Base-by-base conservation (phyloP, 2,888 invertebrate species). In the Malacosoma neustria region DNA sequence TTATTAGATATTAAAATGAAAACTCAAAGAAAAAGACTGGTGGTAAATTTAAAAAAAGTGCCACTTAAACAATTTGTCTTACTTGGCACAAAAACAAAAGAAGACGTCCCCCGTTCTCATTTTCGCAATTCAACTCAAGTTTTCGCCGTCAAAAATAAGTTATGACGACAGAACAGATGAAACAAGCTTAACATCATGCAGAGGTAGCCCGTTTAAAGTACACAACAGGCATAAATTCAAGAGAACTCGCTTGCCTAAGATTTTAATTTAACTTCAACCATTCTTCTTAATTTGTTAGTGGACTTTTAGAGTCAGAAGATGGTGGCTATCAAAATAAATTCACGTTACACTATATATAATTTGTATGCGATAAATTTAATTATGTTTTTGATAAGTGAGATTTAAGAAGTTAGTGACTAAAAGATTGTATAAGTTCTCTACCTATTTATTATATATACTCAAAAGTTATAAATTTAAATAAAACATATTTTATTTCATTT, bases 191-290 rank as follows among this genome's bases (percentile, higher is more conserved):
- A 22, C 22, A 22, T 22, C 22, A 22, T 22, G 22, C 22, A 22
- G 22, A 22, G 9, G 22, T 22, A 22, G 22, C 22, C 22, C 22
- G 22, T 22, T 22, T 39, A 48, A 55, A 61, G 56, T 51, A 66
- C 57, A 74, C 64, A 79, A 80, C 72, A 71, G 54, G 64, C 72
- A 73, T 80, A 81, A 79, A 80, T 77, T 71, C 59, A 46, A 50
- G 44, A 48, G 46, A 45, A 47, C 55, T 39, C 47, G 50, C 49
- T 49, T 55, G 49, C 53, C 62, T 61, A 71, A 76, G 75, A 72
- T 80, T 82, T 82, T 82, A 82, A 82, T 82, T 82, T 81, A 82
- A 82, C 70, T 82, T 82, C 37, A 51, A 49, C 72, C 76, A 79
- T 82, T 77, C 62, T 72, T 82, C 79, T 81, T 81, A 77, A 84